Percentiles rank a stretch among this genome's conserved stretches.
phyloP scores from a whole-genome alignment of 2,113 vertebrate genomes.

The Saimiri boliviensis region DNA sequence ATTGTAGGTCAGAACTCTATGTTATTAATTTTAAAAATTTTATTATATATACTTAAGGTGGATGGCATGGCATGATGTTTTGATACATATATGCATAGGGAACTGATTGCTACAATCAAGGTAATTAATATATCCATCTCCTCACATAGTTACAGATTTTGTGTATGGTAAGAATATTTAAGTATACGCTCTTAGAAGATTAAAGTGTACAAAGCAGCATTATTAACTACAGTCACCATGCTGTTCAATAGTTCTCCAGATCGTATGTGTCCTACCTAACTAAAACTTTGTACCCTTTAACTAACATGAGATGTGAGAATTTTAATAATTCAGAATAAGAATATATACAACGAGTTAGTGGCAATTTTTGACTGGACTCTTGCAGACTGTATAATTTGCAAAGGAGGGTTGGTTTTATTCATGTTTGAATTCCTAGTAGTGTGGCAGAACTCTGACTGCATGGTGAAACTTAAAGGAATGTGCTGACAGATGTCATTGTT shows the following conservation, averaged over 20 bases:
- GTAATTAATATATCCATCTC: background rate
- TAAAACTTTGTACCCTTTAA: background rate
- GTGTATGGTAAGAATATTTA: background rate
- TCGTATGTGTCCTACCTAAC: background rate
- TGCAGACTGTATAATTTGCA: background rate
- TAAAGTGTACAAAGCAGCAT: background rate
- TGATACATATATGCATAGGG: background rate
- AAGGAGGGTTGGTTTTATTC: background rate
- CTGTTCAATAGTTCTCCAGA: background rate
- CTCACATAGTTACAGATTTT: background rate
- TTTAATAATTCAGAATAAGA: background rate
- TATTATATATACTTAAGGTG: background rate
- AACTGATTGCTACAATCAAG: background rate
- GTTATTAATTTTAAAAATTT: background rate
- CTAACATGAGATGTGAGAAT: background rate
- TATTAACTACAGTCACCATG: background rate
- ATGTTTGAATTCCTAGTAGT: background rate
- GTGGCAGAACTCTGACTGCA: background rate
- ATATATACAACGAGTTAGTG: background rate
- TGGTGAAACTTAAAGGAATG: background rate
- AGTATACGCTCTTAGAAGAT: background rate
- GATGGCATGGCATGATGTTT: background rate
- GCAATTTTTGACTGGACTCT: background rate
- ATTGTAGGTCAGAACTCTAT: background rate
- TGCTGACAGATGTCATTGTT: background rate